Evolutionary conservation across 2,797 vertebrate species (phyloP), one percentile per base, ranked within the genome.

Genomic region (Acipenser oxyrinchus): DNA sequence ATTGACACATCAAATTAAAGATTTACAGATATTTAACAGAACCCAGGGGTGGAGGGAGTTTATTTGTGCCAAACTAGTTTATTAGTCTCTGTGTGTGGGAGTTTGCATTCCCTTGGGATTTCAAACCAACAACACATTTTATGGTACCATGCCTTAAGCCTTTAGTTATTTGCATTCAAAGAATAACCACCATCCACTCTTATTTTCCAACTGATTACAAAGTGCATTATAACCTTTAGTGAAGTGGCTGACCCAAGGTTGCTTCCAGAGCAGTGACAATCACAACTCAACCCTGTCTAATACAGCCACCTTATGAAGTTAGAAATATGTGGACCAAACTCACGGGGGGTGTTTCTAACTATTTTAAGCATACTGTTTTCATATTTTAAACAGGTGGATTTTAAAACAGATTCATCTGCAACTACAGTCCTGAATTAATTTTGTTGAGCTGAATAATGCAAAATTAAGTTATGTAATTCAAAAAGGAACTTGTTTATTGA

Each of bases 1-100:
- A 79, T 77, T 82, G 76, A 81, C 73, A 75, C 58, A 67, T 72
- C 71, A 80, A 76, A 78, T 75, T 74, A 80, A 79, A 75, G 71
- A 76, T 78, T 82, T 75, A 61, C 69, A 61, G 51, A 71, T 77
- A 64, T 72, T 74, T 70, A 73, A 76, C 68, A 37, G 1, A 0
- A 50, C 6, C 11, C 72, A 62, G 23, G 62, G 37, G 48, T 55
- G 57, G 49, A 49, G 49, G 1, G 23, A 5, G 10, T 11, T 48
- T 55, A 51, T 64, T 61, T 68, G 62, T 71, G 70, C 70, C 70
- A 71, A 60, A 23, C 15, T n/a, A 70, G 70, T 66, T 77, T 70
- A 81, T 73, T 79, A 79, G 67, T 63, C 68, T 77, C 74, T 69
- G 70, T 77, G 73, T 75, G 74, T 83, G 80, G 70, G 70, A 81